Base-by-base conservation (phyloP, 1,140 invertebrate genomes). In the Drosophila ironensis region DNA sequence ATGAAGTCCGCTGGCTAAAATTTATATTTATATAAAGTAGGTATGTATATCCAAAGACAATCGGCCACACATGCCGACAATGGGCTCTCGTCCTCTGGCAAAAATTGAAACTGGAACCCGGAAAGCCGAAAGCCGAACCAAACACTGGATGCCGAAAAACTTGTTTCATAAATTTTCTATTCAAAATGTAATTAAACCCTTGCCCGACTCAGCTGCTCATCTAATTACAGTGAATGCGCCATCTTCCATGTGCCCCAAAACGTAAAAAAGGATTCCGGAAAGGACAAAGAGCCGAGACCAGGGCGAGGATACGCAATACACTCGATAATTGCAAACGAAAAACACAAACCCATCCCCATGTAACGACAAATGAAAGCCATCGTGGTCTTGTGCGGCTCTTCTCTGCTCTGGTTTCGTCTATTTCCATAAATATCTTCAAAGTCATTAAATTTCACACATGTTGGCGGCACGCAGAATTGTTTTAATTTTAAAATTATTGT, bases 381-480 rank as follows among this genome's bases (percentile, higher is more conserved):
- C 30, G 30, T 33, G 11, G 27, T 28, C 30, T 33, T 33, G 30
- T n/a, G n/a, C n/a, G n/a, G n/a, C n/a, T n/a, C n/a, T n/a, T 42
- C 19, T 50, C 24, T 22, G 9, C 46, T 16, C 20, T n/a, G 11
- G 22, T 48, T 46, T 63, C 19, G 40, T 54, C 61, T 66, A 72
- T 59, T 82, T 84, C 71, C 81, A 80, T 86, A 86, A 86, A 86
- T 86, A 86, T 86, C 80, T 86, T 86, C 80, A 75, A 80, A 86
- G 80, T 86, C 80, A 86, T 86, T 86, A 86, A 86, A 86, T 86
- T 86, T 87, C 81, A 87, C 80, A 86, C 80, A 86, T 87, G 80
- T 61, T 87, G 81, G 71, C 68, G 76, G 72, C 68, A 56, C 57
- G 48, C 61, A 60, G 80, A 87, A 87, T 86, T 74, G 74, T 87